Evolutionary conservation across 2,113 vertebrate species (phyloP).

Genomic region (Empidonax traillii): DNA sequence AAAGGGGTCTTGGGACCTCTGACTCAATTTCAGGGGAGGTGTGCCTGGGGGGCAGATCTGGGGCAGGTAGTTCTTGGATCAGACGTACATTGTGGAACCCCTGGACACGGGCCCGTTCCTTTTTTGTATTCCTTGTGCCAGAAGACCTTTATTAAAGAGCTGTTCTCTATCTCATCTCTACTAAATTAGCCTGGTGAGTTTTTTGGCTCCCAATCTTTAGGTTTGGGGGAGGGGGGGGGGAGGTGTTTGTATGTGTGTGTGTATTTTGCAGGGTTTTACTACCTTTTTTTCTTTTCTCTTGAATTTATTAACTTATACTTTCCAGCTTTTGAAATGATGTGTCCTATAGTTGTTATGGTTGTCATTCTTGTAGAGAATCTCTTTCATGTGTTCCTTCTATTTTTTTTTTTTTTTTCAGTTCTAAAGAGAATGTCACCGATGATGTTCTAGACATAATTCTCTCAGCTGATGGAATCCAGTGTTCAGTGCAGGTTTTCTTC

Average conservation of each 20-base stretch:
- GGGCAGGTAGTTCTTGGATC: too few species aligned
- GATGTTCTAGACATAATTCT: background rate
- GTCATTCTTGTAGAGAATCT: background rate
- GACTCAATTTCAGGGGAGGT: too few species aligned
- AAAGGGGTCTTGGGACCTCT: too few species aligned
- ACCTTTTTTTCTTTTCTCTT: background rate
- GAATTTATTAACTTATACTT: background rate
- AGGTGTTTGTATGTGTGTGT: background rate
- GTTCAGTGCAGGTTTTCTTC: background rate
- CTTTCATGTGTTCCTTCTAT: background rate
- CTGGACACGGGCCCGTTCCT: too few species aligned
- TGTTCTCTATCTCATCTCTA: too few species aligned
- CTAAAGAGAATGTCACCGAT: background rate
- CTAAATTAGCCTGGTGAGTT: too few species aligned
- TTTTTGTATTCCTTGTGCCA: too few species aligned
- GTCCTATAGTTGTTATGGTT: background rate
- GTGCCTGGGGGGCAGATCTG: too few species aligned
- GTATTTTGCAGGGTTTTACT: background rate
- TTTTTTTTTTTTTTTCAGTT: background rate
- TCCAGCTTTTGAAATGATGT: background rate
- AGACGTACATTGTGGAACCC: too few species aligned
- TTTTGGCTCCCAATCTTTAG: too few species aligned
- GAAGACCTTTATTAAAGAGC: too few species aligned
- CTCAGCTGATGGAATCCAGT: background rate
- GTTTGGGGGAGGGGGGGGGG: too few species aligned